Evolutionary conservation across 30 jellyfish, hydroid and myxozoan genomes (phyloP), one percentile per base, ranked within the genome.

Genomic region (Mastigias papua): DNA sequence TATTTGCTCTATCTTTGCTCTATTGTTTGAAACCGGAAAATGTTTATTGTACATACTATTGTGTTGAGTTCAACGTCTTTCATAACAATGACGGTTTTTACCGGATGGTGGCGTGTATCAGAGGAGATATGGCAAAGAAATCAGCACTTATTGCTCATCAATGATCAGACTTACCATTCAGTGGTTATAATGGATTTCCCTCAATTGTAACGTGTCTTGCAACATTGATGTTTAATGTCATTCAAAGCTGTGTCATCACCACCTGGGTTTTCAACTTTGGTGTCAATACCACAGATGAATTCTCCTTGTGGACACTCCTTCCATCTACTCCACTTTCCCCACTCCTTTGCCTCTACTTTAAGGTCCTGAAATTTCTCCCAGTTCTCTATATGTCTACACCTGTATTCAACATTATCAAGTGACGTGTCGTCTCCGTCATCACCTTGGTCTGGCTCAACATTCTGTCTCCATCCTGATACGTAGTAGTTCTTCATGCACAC

Each of bases 261-360:
- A 48, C 33, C 83, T 29, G 88, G 88, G 37, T 76, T 74, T 63
- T 86, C 95, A 28, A 74, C 95, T 61, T 80, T 86, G 20, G 95
- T 73, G 32, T 73, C 70, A 32, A 86, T 86, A 33, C 95, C 95
- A 74, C 95, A 86, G 69, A 86, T 86, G 69, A 73, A 86, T 28
- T 34, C 28, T n/a, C 89, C 95, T 23, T 73, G 19, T 35, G 89
- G 89, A 32, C 95, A 86, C 28, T 86, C 95, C 25, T 22, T 48
- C 67, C 48, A 60, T 42, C 82, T 61, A 42, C 95, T 86, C 95
- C 95, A 86, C 28, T n/a, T 64, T 2, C 95, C 95, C 80, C 89
- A 60, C 19, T 75, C 89, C 33, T 69, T 32, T 7, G 70, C 95
- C n/a, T 48, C 51, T 0, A 71, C 84, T 22, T 73, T 86, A 54